Base-by-base conservation (phyloP, 1,140 invertebrate genomes). In the Formica exsecta region DNA sequence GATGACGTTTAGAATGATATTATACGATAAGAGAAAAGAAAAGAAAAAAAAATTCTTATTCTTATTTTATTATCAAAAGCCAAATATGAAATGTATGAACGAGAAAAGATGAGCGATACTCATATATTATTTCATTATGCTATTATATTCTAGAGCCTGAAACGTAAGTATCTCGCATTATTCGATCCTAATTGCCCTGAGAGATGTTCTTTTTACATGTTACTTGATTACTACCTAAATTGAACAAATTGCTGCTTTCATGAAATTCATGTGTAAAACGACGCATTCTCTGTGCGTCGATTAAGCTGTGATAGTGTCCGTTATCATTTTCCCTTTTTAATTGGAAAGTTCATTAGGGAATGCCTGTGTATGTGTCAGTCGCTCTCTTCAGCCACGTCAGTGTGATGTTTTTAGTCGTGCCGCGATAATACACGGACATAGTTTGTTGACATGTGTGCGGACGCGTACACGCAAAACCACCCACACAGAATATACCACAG, bases 271-370 rank as follows among this genome's bases (percentile, higher is more conserved):
- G 6, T 74, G 79, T 74, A 61, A 83, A 83, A 83, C 79, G 79
- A 83, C 54, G 38, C 79, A 62, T 74, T 83, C 38, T 83, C 68
- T 61, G 68, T 61, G n/a, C 68, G 54, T 73, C 79, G 79, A 83
- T 83, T 83, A 83, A 83, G 68, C 79, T 25, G 68, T 83, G 68
- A 83, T 83, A 83, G 79, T 74, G 68, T 83, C 79, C 62, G 79
- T 83, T 83, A 83, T 83, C 79, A 83, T 83, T 74, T 74, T 83
- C 79, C 54, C 68, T 57, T 83, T 83, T 83, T 83, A 83, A 83
- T 85, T 85, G 83, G 83, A 77, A 85, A 85, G 74, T 79, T 85
- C 83, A 85, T 85, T 85, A 76, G 71, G 9, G 83, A 22, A 83
- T 48, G 38, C 19, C 68, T 44, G 68, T 74, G 68, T 61, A 73